Evolutionary conservation across 2,797 vertebrate genomes (phyloP), one percentile per base, ranked within the genome.

Genomic region (Pterois miles): DNA sequence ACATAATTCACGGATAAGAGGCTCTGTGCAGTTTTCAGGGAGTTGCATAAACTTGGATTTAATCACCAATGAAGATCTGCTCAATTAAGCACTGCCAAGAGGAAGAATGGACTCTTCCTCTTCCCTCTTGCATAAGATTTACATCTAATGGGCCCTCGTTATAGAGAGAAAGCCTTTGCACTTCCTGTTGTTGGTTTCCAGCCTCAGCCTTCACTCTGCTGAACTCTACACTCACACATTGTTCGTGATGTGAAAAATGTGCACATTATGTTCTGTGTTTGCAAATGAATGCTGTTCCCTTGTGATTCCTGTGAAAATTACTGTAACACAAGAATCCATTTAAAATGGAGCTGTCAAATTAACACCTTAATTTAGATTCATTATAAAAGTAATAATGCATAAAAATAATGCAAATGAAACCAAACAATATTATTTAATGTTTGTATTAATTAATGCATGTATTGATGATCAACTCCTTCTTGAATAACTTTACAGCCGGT

Each of bases 21-120:
- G 63, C 76, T 63, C 31, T 22, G 27, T 76, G 31, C 38, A 64
- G 66, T 74, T 90, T 87, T 86, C 9, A 56, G 22, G 10, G 65
- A 68, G 72, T 82, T 79, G 54, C 64, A 52, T 72, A 57, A 78
- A 80, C 64, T 71, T 70, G 36, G 63, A 81, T 83, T 73, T 66
- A 86, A 89, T 87, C 85, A 88, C 88, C 86, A 91, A 85, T 84
- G 65, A 46, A 71, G 22, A 79, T 83, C 58, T 73, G 34, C 74
- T 86, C 40, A 88, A 80, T 88, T 85, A 83, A 74, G 46, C 34
- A 11, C 38, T 18, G 63, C 67, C 65, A 38, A 66, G 60, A 80
- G 65, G 71, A 83, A 73, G 50, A 12, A 12, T 31, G 40, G 33
- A 36, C 60, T 27, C 23, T n/a, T 40, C 64, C 18, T 72, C 63